phyloP scores from a whole-genome alignment of 2,888 invertebrate genomes.

The Athetis lepigone region DNA sequence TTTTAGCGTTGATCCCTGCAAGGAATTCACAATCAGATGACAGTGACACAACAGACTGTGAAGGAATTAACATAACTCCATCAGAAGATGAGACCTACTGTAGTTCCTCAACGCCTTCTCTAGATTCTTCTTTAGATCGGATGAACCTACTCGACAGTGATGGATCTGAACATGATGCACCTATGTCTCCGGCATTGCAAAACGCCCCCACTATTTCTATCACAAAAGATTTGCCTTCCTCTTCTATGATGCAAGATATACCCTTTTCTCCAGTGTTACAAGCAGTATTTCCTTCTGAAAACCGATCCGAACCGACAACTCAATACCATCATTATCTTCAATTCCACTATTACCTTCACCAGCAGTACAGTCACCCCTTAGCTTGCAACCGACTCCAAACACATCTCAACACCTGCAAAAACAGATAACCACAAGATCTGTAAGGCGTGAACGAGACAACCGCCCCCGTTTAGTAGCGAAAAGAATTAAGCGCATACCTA shows the following conservation, averaged over 20 bases:
- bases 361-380: constrained; percentile 24
- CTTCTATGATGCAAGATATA: constrained; percentile 18
- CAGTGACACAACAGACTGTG: constrained; percentile 14
- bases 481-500: constrained; percentile 24
- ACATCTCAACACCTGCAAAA: constrained; percentile 14
- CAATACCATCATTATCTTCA: constrained; percentile 23
- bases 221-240: constrained; percentile 16
- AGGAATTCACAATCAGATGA: constrained; percentile 14
- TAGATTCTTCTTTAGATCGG: constrained; percentile 22
- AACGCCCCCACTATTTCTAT: constrained; percentile 17
- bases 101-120: constrained; percentile 26
- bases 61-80: constrained; percentile 6
- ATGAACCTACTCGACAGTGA: constrained; percentile 15
- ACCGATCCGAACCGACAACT: constrained; percentile 16
- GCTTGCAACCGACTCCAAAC: constrained; percentile 19
- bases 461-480: constrained; percentile 21
- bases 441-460: constrained; percentile 22
- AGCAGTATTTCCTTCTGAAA: constrained; percentile 20
- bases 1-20: constrained; percentile 18
- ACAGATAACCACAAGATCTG: constrained; percentile 18
- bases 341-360: constrained; percentile 27
- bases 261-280: constrained; percentile 18
- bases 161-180: constrained; percentile 15
- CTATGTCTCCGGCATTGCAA: constrained; percentile 15
- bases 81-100: constrained; percentile 14